Evolutionary conservation across 1,140 invertebrate species (phyloP), one percentile per base, ranked within the genome.

Genomic region (Drosophila santomea): DNA sequence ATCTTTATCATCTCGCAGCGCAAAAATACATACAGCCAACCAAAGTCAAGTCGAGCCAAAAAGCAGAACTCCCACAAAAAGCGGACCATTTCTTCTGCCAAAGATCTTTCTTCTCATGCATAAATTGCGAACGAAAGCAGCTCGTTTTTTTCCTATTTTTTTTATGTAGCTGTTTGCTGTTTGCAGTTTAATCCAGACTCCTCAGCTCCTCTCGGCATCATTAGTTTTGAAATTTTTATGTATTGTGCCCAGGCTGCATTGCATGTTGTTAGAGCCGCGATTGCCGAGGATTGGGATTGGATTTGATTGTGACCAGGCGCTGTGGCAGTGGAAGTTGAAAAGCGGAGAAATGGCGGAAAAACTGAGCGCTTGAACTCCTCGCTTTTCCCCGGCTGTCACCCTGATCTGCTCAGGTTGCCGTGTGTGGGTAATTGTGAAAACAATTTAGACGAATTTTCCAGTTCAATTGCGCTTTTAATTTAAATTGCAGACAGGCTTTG

Each of bases 401-500:
- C 61, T 17, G 48, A 6, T 38, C 41, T 38, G 35, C 61, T 35
- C 20, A 56, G 41, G 50, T 69, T 58, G 20, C 67, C 66, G 64
- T 72, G 68, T 69, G 64, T 72, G 72, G 78, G 84, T 84, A 88
- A 88, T 89, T 88, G 84, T 84, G 62, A 74, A 81, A 81, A 88
- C 83, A 89, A 88, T 88, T 88, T 88, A 68, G 76, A 74, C 85
- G 80, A 89, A 90, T 89, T 89, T 89, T 89, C 84, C 85, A 89
- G 77, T 89, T 89, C 80, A 89, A 89, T 89, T 89, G 84, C 84
- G 85, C 80, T 90, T 89, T 89, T 89, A 89, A 89, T 89, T 88
- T 89, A 89, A 88, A 88, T 89, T 88, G 74, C 82, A 78, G 59
- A 15, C 60, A 38, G 57, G 62, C 58, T 80, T 68, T 55, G 52